A percentile compares a stretch with the other conserved stretches of the same genome.
phyloP scores from a whole-genome alignment of 2,888 invertebrate genomes.

The Lampropteryx suffumata region DNA sequence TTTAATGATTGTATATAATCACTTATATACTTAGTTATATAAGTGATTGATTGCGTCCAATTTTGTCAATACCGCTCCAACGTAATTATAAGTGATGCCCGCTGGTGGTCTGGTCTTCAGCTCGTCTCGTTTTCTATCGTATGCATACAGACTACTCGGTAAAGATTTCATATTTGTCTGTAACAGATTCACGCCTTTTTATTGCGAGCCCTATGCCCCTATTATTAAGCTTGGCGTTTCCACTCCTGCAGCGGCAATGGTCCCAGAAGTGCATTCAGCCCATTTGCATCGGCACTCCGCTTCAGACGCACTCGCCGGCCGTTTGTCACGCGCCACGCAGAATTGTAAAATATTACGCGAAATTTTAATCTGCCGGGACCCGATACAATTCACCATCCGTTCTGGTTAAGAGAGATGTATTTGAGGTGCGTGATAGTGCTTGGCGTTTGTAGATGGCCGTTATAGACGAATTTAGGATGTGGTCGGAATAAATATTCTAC shows the following conservation, averaged over 20 bases:
- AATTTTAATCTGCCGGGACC: conserved; percentile 40
- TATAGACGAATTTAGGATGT: conserved; percentile 15
- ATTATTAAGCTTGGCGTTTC: not conserved
- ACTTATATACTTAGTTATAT: no score
- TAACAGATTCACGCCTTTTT: no score
- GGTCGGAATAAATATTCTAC: conserved; percentile 8
- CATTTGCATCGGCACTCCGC: conserved; percentile 63
- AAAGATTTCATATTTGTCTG: no score
- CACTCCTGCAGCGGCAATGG: conserved; percentile 1
- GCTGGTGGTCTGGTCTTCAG: no score
- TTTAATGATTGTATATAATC: no score
- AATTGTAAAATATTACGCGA: conserved; percentile 59
- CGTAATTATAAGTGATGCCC: no score
- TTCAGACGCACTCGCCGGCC: conserved; percentile 57
- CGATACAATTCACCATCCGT: conserved; percentile 20
- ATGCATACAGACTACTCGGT: no score
- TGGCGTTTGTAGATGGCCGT: conserved; percentile 1
- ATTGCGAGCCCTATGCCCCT: no score
- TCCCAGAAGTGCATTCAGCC: conserved; percentile 24
- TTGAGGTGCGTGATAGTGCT: conserved; percentile 1
- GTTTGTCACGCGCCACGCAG: conserved; percentile 57
- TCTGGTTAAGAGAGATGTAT: conserved; percentile 16
- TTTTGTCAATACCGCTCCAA: no score
- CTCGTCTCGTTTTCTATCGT: no score
- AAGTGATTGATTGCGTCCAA: no score